Base-by-base conservation (phyloP, 37 sponge, comb jelly and placozoan genomes). In the Theonella swinhoei region DNA sequence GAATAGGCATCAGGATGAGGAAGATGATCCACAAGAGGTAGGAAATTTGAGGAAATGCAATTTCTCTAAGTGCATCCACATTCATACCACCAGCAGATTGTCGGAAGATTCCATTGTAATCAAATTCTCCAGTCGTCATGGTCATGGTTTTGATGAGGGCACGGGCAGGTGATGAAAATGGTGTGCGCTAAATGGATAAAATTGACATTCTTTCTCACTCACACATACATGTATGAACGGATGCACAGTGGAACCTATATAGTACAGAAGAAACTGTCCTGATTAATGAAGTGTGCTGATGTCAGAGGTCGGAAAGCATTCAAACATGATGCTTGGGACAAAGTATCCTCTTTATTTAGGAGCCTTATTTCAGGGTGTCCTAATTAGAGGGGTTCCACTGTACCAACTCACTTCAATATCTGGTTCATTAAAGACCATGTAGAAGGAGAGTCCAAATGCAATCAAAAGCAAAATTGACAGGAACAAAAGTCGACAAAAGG, bases 101-200 rank as follows among this genome's bases (percentile, higher is more conserved):
- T 0, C 73, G 77, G 75, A 99, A 96, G 8, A 88, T 87, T 4
- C 77, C 70, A 70, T 94, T 94, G 78, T 80, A 99, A 64, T 96
- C 97, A 92, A 99, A 95, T 64, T 99, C 99, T 3, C 97, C 97
- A 22, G 87, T 96, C 9, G 94, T 96, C 95, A 94, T 94, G 4
- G 89, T 89, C 76, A 93, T 81, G 26, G 97, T 96, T 68, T 94
- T 96, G 69, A 93, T 34, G 29, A 99, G 40, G 42, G 95, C 70
- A 8, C 87, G 83, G 5, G 80, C 85, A 24, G 94, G 90, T 75
- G 78, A 81, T 1, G 83, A 42, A 74, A 91, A 95, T 33, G 92
- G 72, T 8, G 83, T 40, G 0, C 83, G 62, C 81, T 92, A 54
- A 54, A 78, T 11, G 31, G 40, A 60, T 59, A 40, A 65, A n/a